Evolutionary conservation across 2,797 vertebrate genomes (phyloP).

Genomic region (Phoebastria nigripes): DNA sequence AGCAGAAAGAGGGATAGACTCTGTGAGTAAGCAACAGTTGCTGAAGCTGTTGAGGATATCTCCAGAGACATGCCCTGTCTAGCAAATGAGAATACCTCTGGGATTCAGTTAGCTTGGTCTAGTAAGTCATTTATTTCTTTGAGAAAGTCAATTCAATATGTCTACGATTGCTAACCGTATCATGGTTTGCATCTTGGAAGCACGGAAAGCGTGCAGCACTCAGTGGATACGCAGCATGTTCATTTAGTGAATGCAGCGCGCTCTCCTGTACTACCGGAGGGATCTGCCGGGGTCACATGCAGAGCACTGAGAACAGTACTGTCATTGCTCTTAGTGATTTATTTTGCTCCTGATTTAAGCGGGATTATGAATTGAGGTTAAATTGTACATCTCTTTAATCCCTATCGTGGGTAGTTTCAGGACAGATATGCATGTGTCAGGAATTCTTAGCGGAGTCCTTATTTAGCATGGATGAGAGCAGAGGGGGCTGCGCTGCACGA

Average conservation of each 20-base stretch:
- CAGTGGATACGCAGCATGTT: neutral
- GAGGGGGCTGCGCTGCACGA: accelerated
- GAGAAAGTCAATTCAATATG: neutral
- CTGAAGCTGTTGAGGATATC: neutral
- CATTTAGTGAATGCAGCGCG: neutral
- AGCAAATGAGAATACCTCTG: neutral
- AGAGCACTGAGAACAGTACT: neutral
- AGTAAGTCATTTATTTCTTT: neutral
- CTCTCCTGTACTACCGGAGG: neutral
- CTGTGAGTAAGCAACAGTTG: neutral
- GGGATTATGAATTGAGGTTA: slow-evolving; percentile 67
- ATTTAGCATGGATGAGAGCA: neutral
- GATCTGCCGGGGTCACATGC: neutral
- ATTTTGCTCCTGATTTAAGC: slow-evolving; percentile 53
- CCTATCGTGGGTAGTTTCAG: slow-evolving; percentile 46
- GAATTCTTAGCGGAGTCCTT: neutral
- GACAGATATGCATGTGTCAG: slow-evolving; percentile 33
- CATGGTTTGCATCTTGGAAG: neutral
- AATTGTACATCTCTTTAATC: slow-evolving; percentile 59
- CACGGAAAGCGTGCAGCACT: neutral
- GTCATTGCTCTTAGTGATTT: slow-evolving; percentile 42
- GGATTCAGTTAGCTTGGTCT: neutral
- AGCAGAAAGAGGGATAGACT: neutral
- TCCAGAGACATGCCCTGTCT: neutral
- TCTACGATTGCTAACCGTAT: neutral